Base-by-base conservation (phyloP, 2,888 invertebrate genomes). In the Cryptus viduatorius region DNA sequence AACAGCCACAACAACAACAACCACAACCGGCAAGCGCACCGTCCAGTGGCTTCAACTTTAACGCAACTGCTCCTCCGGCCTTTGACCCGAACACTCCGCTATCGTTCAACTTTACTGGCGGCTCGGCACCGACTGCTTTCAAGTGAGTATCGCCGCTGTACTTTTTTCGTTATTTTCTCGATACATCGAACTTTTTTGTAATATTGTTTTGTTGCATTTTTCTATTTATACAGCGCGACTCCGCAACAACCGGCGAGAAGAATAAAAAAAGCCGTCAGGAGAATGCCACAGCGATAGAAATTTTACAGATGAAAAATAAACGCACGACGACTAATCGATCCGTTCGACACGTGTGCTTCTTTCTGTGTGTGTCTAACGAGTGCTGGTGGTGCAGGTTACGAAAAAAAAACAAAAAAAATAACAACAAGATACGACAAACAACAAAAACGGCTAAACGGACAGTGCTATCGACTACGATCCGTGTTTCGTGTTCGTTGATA, bases 61-160 rank as follows among this genome's bases (percentile, higher is more conserved):
- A 92, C 88, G 87, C 91, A 67, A 84, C 80, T 10, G 79, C 75
- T 68, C 67, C 88, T 71, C 84, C 90, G 3, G 71, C 93, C 68
- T 94, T 95, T 83, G 94, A 94, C 88, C 94, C 94, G 4, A 94
- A 93, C 82, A 90, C 93, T 46, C 93, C 92, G 86, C 95, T 95
- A 50, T 91, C 93, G 5, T 95, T 94, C 88, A 95, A 95, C 84
- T 95, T 95, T 83, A 94, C 95, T 4, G 94, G 94, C 68, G 94
- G 94, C 65, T 90, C 88, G 61, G 92, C 93, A 82, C 92, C 94
- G 72, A 89, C 94, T 1, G 85, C 91, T 75, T 95, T 95, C 90
- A 94, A 93, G 95, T 95, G 92, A 94, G 94, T 94, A 87, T 68
- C 2, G 24, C 24, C 2, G 1, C 24, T 24, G 2, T 24, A 24